phyloP scores from a whole-genome alignment of 2,888 invertebrate genomes.

The Scelioninae gen. 1 region DNA sequence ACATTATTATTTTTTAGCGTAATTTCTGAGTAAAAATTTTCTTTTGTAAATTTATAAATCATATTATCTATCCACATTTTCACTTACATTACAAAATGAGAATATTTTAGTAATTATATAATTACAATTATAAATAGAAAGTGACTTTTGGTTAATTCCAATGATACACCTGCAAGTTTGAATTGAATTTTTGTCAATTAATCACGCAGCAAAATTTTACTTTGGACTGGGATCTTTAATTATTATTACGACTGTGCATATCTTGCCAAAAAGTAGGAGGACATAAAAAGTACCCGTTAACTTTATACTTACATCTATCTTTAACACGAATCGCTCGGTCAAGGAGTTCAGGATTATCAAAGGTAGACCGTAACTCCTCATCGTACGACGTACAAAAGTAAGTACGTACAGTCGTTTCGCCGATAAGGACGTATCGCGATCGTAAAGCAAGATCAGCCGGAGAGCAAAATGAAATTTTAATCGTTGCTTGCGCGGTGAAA shows the following conservation, averaged over 20 bases:
- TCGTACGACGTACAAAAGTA: slow-evolving; percentile 71
- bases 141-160: no score
- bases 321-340: slow-evolving; percentile 68
- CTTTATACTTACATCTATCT: slow-evolving; percentile 69
- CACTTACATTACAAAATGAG: no score
- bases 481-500: slow-evolving; percentile 67
- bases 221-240: slow-evolving; percentile 44
- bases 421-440: slow-evolving; percentile 71
- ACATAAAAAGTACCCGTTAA: slow-evolving; percentile 65
- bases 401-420: slow-evolving; percentile 71
- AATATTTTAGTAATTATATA: no score
- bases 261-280: slow-evolving; percentile 5
- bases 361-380: slow-evolving; percentile 70
- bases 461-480: slow-evolving; percentile 72
- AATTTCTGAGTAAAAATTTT: no score
- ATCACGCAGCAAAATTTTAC: no score
- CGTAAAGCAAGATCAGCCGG: slow-evolving; percentile 72
- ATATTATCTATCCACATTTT: no score
- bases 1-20: no score
- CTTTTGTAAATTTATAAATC: no score
- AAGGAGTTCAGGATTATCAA: slow-evolving; percentile 70
- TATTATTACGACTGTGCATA: slow-evolving; percentile 44
- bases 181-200: no score
- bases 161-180: no score
- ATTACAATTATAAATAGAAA: no score